Conservation (phyloP, 1,140 invertebrate genomes). For the Pollicipes pollicipes region DNA sequence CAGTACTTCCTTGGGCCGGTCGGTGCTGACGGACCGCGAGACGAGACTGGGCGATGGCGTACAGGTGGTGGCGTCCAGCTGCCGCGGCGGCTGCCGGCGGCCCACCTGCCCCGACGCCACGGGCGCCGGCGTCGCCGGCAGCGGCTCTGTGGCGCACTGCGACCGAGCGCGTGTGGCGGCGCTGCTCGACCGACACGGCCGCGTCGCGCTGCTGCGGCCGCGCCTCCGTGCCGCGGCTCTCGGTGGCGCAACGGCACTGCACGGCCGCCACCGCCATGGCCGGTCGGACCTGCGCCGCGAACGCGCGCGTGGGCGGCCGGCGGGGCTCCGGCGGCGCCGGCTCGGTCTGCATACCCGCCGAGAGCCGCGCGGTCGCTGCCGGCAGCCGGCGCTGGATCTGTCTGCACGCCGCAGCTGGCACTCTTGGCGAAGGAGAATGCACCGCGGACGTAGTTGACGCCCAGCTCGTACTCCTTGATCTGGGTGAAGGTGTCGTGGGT, state of each 20-base stretch:
- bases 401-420: background rate
- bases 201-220: background rate
- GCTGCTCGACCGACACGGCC: background rate
- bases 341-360: background rate
- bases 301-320: background rate
- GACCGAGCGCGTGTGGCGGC: background rate
- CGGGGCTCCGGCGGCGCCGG: background rate
- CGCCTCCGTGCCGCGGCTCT: background rate
- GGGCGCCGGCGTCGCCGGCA: too few relatives aligned
- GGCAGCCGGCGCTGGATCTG: background rate
- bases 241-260: background rate
- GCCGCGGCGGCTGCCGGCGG: too few relatives aligned
- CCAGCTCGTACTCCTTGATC: background rate
- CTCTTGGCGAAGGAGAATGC: constrained; percentile 1
- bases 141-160: background rate
- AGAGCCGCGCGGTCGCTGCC: background rate
- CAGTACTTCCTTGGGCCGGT: background rate
- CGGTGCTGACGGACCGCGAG: background rate
- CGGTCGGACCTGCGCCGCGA: background rate
- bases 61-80: background rate
- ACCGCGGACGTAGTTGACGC: background rate
- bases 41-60: background rate
- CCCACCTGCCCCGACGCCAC: too few relatives aligned
- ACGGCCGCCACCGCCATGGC: background rate
- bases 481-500: background rate